Conservation (phyloP, 2,888 invertebrate species). For the Dynastes hyllus region DNA sequence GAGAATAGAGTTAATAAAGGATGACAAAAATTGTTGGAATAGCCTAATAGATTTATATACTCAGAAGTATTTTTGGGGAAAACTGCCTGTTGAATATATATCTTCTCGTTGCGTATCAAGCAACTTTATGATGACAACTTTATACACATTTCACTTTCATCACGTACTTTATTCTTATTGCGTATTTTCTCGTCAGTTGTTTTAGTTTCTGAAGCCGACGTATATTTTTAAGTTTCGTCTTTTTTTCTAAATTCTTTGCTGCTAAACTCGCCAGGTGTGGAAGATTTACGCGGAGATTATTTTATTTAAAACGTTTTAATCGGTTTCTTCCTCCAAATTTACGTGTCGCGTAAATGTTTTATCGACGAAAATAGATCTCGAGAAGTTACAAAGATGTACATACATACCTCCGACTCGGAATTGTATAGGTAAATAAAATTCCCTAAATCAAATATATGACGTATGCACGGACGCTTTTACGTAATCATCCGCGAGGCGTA, state of each 20-base stretch:
- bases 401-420: background rate
- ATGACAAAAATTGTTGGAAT: no score
- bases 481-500: background rate
- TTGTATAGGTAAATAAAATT: slow-evolving; percentile 5
- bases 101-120: no score
- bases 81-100: no score
- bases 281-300: background rate
- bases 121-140: no score
- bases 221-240: background rate
- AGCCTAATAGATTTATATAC: no score
- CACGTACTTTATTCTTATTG: no score
- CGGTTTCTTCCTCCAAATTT: slow-evolving; percentile 2
- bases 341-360: background rate
- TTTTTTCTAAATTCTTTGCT: no score
- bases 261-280: background rate
- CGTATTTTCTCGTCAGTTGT: no score
- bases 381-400: no score
- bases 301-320: slow-evolving; percentile 13
- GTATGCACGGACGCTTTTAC: background rate
- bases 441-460: slow-evolving; percentile 12
- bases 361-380: slow-evolving; percentile 12
- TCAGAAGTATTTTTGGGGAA: no score
- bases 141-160: no score
- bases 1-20: no score
- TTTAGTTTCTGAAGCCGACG: slow-evolving; percentile 53